Evolutionary conservation across 2,797 vertebrate genomes (phyloP).

Genomic region (Crotalus adamanteus): DNA sequence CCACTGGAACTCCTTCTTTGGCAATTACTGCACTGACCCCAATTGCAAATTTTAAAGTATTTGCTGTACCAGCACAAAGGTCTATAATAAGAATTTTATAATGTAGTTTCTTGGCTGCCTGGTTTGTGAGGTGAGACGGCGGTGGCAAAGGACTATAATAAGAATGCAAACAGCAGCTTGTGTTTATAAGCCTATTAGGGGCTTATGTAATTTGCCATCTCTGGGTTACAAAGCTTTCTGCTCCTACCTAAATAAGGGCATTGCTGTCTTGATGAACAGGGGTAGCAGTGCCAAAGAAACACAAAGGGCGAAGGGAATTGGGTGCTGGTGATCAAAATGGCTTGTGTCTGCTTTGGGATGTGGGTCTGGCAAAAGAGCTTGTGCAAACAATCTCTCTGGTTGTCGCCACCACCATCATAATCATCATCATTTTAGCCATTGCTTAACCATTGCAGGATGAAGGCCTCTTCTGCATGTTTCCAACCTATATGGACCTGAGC

Average conservation of each 20-base stretch:
- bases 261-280: background rate
- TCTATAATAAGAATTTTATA: constrained; percentile 11
- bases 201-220: constrained; percentile 19
- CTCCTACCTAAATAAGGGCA: background rate
- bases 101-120: background rate
- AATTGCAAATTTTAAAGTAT: constrained; percentile 11
- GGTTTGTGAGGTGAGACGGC: background rate
- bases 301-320: background rate
- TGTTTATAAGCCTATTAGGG: constrained; percentile 26
- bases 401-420: background rate
- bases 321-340: background rate
- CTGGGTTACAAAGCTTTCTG: background rate
- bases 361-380: background rate
- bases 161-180: constrained; percentile 20
- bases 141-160: background rate
- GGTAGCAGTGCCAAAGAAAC: background rate
- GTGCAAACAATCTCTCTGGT: background rate
- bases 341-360: background rate
- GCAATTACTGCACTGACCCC: background rate
- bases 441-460: background rate
- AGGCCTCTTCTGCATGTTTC: background rate
- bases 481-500: background rate
- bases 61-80: constrained; percentile 14
- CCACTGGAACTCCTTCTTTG: background rate
- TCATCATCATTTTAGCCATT: background rate